Evolutionary conservation across 2,888 invertebrate genomes (phyloP).

Genomic region (Leuctra nigra): DNA sequence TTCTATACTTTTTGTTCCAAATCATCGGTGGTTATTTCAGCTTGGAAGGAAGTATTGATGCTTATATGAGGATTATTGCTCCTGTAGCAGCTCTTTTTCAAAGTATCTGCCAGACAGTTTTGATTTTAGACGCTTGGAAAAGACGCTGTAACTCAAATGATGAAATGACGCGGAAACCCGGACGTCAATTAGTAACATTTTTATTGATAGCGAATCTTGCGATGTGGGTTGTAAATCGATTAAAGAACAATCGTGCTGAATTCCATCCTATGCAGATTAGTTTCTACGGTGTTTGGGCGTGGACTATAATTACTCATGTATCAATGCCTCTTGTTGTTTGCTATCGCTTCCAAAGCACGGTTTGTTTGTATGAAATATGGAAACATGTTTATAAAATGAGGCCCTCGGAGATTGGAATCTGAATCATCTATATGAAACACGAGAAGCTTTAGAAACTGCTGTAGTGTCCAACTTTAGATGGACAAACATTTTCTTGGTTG

Average conservation of each 20-base stretch:
- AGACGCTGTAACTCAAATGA: slow-evolving; percentile 60
- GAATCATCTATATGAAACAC: too few species aligned
- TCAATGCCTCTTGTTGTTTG: slow-evolving; percentile 86
- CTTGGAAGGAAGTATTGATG: slow-evolving; percentile 31
- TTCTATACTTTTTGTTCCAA: slow-evolving; percentile 44
- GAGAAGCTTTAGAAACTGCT: too few species aligned
- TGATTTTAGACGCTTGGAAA: slow-evolving; percentile 55
- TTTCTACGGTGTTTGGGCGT: slow-evolving; percentile 83
- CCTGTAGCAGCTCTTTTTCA: slow-evolving; percentile 34
- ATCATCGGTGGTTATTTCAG: slow-evolving; percentile 19
- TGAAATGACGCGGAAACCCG: slow-evolving; percentile 68
- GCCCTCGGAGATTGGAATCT: not conserved
- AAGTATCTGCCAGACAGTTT: slow-evolving; percentile 38
- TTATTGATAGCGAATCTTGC: slow-evolving; percentile 74
- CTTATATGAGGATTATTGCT: slow-evolving; percentile 13
- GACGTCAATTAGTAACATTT: slow-evolving; percentile 80
- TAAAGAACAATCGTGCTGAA: slow-evolving; percentile 76
- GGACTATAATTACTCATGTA: slow-evolving; percentile 86
- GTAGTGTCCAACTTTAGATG: too few species aligned
- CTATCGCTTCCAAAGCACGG: slow-evolving; percentile 86
- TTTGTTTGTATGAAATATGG: slow-evolving; percentile 90
- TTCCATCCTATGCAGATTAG: slow-evolving; percentile 73
- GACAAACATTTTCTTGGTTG: too few species aligned
- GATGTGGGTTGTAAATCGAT: slow-evolving; percentile 81
- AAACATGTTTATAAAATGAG: slow-evolving; percentile 70